Percentiles rank a stretch among this genome's conserved stretches.
phyloP scores from a whole-genome alignment of 1,140 invertebrate species.

The Psilanteris sp. region DNA sequence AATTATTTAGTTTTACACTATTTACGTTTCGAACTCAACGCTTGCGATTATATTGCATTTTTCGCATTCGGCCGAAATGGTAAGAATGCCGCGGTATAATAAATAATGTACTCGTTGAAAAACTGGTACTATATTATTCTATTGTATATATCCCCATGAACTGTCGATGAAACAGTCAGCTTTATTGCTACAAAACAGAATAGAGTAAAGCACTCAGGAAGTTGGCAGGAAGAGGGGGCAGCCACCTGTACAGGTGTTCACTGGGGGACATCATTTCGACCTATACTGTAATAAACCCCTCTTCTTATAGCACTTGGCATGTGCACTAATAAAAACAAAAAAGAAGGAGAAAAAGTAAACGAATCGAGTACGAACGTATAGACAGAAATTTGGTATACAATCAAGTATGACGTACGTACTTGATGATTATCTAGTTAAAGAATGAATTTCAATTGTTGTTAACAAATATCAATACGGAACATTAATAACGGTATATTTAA shows the following conservation, averaged over 20 bases:
- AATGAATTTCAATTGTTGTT: no score
- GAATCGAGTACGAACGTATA: no score
- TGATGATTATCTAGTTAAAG: no score
- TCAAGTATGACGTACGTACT: no score
- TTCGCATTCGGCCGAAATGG: no score
- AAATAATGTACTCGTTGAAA: background rate
- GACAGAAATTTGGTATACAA: no score
- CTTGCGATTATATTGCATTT: no score
- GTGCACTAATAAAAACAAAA: slow-evolving; percentile 39
- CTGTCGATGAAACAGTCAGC: slow-evolving; percentile 65
- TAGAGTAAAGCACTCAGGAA: slow-evolving; percentile 69
- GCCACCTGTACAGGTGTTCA: slow-evolving; percentile 69
- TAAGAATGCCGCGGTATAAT: no score
- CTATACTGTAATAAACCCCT: slow-evolving; percentile 58
- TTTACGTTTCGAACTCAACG: no score
- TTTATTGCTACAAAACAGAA: slow-evolving; percentile 69
- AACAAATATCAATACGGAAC: no score
- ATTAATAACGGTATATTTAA: no score
- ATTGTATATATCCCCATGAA: slow-evolving; percentile 39
- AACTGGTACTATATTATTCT: slow-evolving; percentile 29
- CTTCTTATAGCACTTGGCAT: slow-evolving; percentile 46
- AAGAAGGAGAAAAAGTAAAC: slow-evolving; percentile 19
- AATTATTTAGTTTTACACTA: no score
- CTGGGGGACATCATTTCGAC: slow-evolving; percentile 63
- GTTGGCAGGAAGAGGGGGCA: slow-evolving; percentile 67